These are phyloP conservation scores for Euphonia xanthogaster DNA, from an alignment of 2,797 vertebrate species.

Conservation along the genomic window DNA sequence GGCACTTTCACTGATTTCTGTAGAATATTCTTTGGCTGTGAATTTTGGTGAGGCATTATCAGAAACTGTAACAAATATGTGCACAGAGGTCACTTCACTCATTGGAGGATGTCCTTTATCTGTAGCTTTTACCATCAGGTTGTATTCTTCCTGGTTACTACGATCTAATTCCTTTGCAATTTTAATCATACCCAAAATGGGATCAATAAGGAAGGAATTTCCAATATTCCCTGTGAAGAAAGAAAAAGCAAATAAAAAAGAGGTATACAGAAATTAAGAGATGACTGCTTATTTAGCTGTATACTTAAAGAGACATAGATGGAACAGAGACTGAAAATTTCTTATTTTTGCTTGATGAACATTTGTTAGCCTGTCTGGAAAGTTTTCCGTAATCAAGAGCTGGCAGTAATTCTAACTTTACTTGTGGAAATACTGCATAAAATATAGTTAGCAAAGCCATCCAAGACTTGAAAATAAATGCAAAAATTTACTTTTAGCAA, in stretches of 20 bases:
- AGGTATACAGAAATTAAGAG: background rate
- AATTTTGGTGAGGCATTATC: conserved; percentile 95
- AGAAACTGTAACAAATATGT: conserved; percentile 87
- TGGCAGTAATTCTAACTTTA: background rate
- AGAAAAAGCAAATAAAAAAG: background rate
- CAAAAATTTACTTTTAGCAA: background rate
- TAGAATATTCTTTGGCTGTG: conserved; percentile 85
- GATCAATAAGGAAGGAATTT: conserved; percentile 91
- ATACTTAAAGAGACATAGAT: background rate
- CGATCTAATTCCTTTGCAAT: conserved; percentile 92
- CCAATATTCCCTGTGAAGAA: conserved; percentile 89
- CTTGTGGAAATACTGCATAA: background rate
- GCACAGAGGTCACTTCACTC: conserved; percentile 84
- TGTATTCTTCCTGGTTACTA: conserved; percentile 85
- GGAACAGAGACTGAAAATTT: background rate
- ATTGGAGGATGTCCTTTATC: conserved; percentile 87
- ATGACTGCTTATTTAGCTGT: background rate
- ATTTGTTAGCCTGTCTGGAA: background rate
- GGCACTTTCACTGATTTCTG: conserved; percentile 89
- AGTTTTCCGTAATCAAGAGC: background rate
- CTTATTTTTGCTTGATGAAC: background rate
- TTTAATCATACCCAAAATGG: conserved; percentile 88
- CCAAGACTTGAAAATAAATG: background rate
- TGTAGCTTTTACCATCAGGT: conserved; percentile 88
- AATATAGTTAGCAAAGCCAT: background rate